Base-by-base conservation (phyloP, 2,888 invertebrate species). In the Himalopsyche anomala region DNA sequence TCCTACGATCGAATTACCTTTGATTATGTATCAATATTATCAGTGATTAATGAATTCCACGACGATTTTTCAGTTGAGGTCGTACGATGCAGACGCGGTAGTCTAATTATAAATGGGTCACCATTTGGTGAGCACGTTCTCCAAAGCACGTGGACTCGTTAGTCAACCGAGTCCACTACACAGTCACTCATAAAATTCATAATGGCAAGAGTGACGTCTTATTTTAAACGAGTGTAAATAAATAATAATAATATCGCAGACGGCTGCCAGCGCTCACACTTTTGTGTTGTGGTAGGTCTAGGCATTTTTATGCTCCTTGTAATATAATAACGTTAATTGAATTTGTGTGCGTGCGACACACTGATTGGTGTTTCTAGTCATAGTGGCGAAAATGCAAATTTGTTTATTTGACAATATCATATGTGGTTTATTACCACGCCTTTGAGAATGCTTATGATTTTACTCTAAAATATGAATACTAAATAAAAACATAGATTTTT, bases 41-140 rank as follows among this genome's bases (percentile, higher is more conserved):
- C 74, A 74, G 9, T 74, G 74, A 38, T 38, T 0, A 74, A 74
- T 2, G 74, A 74, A 74, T 74, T 74, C 74, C 28, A 38, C 5
- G 36, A 74, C 36, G 74, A 74, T 74, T 74, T 38, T 36, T 36
- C 74, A 36, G 36, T 12, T 28, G 69, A 69, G 69, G 69, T 74
- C 74, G 9, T 36, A 3, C 38, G 74, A 0, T 74, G 51, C 15
- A 74, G 74, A 74, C 74, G 74, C 38, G 36, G 15, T 11, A 28
- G 38, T 19, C 74, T 74, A 74, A 74, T 74, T 74, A 74, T 74
- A 74, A 74, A 74, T 74, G 19, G 74, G 74, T 74, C 74, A 74
- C 28, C 74, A 36, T 74, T 74, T 74, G 19, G 74, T 36, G 36
- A 28, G 74, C 74, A 74, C 74, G 74, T 74, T 74, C 74, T 12